Percentiles rank a stretch among this genome's conserved stretches.
Evolutionary conservation across 1,140 invertebrate genomes (phyloP).

Genomic region (Mya arenaria): DNA sequence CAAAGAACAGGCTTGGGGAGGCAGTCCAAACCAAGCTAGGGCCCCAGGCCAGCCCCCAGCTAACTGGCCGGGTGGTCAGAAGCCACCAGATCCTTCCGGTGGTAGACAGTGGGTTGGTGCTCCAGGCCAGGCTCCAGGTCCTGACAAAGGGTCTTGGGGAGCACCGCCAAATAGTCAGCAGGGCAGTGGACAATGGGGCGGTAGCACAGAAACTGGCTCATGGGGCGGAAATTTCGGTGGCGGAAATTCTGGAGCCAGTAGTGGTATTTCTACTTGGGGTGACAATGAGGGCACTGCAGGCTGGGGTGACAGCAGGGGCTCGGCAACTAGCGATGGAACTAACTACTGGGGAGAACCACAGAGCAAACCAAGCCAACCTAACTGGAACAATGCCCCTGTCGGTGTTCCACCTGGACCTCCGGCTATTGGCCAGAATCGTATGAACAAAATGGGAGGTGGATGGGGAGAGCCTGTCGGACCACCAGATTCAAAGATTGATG

Average conservation of each 20-base stretch:
- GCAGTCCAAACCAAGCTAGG: slow-evolving; percentile 62
- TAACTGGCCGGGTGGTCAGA: slow-evolving; percentile 32
- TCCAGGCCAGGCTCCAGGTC: slow-evolving; percentile 75
- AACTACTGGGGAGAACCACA: slow-evolving; percentile 90
- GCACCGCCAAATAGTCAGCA: slow-evolving; percentile 44
- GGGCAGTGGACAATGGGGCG: slow-evolving; percentile 65
- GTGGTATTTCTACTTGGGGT: slow-evolving; percentile 66
- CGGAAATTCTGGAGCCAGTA: slow-evolving; percentile 42
- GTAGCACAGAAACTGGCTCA: slow-evolving; percentile 74
- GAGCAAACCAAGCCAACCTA: slow-evolving; percentile 62
- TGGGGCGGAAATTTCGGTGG: slow-evolving; percentile 62
- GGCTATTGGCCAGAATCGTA: slow-evolving; percentile 40
- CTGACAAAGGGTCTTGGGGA: slow-evolving; percentile 61
- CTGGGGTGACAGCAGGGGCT: slow-evolving; percentile 86
- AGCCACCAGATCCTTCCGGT: slow-evolving; percentile 50
- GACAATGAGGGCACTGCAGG: slow-evolving; percentile 61
- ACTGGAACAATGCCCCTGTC: slow-evolving; percentile 66
- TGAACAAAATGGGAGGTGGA: slow-evolving; percentile 43
- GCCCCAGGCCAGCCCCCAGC: slow-evolving; percentile 50
- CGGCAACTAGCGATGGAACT: slow-evolving; percentile 93
- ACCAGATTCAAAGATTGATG: slow-evolving; percentile 63
- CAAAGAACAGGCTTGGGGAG: slow-evolving; percentile 84
- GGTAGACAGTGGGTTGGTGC: slow-evolving; percentile 78
- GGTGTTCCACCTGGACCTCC: slow-evolving; percentile 17
- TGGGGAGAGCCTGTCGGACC: slow-evolving; percentile 57